Evolutionary conservation across 2,888 invertebrate genomes (phyloP), one percentile per base, ranked within the genome.

Genomic region (Cryptops parisi): DNA sequence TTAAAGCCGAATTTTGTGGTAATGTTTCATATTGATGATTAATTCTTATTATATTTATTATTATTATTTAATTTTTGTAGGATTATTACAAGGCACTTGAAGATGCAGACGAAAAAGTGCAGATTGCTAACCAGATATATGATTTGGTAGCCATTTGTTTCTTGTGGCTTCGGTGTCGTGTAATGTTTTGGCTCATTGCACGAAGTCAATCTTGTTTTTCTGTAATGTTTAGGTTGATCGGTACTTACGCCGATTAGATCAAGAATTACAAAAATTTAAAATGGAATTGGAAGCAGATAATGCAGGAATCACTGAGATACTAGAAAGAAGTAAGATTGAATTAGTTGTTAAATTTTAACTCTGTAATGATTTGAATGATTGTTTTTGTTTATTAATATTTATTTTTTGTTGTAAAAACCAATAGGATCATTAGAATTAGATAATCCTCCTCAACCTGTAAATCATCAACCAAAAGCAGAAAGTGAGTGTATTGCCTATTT

Each of bases 281-380:
- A 89, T 94, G 78, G 98, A 98, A 72, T 71, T 98, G 55, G 98
- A 98, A 71, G 97, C 97, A 1, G 98, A 98, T 70, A 91, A 96
- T 74, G 89, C 94, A 62, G 97, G 97, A 2, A 93, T 96, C 52
- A 97, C 97, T 1, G 96, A 96, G 72, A 76, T 89, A 47, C 70
- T 97, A 58, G 96, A 97, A 72, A 90, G 91, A 70, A 75, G 76
- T 70, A 62, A 61, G 56, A 17, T 12, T n/a, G n/a, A n/a, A n/a
- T n/a, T n/a, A n/a, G 33, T 33, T 33, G 33, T 33, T 33, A 9
- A 15, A 6, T 33, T 33, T 33, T 9, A 33, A 33, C 9, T 9
- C 15, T 33, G 33, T 9, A 33, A 33, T 33, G 17, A 49, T 33
- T 43, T 39, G 26, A 40, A 55, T 39, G 50, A 50, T 48, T 54